A percentile compares a stretch with the other conserved stretches of the same genome.
Evolutionary conservation across 2,113 vertebrate genomes (phyloP).

Genomic region (Mystacornis crossleyi): DNA sequence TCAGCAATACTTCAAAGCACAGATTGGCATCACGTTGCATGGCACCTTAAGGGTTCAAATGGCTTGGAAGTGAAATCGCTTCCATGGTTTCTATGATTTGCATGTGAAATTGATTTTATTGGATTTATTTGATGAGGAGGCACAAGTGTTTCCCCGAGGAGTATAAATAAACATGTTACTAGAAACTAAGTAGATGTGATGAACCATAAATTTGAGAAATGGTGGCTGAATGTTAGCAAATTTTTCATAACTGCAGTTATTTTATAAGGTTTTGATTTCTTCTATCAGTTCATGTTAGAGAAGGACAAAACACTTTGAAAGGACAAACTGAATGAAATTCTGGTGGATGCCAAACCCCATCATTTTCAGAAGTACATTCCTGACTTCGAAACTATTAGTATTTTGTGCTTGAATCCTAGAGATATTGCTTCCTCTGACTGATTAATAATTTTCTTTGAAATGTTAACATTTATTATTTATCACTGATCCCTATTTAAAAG

Average conservation of each 20-base stretch:
- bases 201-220: background rate
- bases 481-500: background rate
- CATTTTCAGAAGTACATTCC: background rate
- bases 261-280: background rate
- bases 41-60: background rate
- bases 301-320: background rate
- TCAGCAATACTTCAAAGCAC: background rate
- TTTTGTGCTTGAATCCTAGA: background rate
- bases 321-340: background rate
- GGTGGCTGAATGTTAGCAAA: background rate
- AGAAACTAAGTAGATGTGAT: background rate
- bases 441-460: slow-evolving; percentile 38
- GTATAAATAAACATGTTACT: background rate
- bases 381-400: background rate
- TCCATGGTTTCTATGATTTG: background rate
- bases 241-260: background rate
- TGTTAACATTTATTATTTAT: slow-evolving; percentile 31
- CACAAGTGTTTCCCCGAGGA: background rate
- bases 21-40: background rate
- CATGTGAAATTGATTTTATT: background rate
- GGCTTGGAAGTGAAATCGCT: background rate
- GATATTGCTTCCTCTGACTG: background rate
- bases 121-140: background rate
- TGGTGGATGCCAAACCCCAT: background rate
- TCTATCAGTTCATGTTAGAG: background rate